Base-by-base conservation (phyloP, 2,888 invertebrate genomes). In the Ariolimax columbianus region DNA sequence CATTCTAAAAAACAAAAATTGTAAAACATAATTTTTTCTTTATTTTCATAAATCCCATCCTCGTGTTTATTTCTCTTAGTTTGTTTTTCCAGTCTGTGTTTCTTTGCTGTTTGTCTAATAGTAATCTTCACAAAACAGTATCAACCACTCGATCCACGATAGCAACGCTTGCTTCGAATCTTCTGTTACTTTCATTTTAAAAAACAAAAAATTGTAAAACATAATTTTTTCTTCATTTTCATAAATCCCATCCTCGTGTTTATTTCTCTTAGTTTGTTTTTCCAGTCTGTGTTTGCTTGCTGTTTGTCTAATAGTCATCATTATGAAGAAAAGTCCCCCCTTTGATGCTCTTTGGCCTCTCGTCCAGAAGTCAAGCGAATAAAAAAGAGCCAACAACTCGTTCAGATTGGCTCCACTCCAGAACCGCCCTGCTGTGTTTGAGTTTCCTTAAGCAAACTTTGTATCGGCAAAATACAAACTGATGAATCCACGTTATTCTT, bases 371-470 rank as follows among this genome's bases (percentile, higher is more conserved):
- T 75, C 73, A 75, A 75, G 73, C 73, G 73, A 47, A 43, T 43
- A 72, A 38, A 72, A 40, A 40, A 72, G 30, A 40, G 72, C 30
- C 72, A 72, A 72, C 72, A 72, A 72, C 72, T 72, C 72, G n/a
- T 30, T 70, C 38, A 70, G 70, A 36, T 70, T 70, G 36, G 70
- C 38, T 70, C 36, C 38, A 9, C 70, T 38, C 38, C 38, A 36
- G 38, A 70, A 30, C 30, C 23, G 63, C 30, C 51, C 63, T 63
- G 55, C 23, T 23, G 55, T 55, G 55, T 55, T 55, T 55, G 55
- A 23, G 17, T 14, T 14, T 3, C 17, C 55, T 55, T 55, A 23
- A 23, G 23, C 17, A 17, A 55, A 55, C 17, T 17, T 55, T 55
- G 19, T 23, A 23, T 7, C 55, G 19, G 14, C 3, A 19, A 55